Base-by-base conservation (phyloP, 1,140 invertebrate genomes). In the Onthophagus taurus region DNA sequence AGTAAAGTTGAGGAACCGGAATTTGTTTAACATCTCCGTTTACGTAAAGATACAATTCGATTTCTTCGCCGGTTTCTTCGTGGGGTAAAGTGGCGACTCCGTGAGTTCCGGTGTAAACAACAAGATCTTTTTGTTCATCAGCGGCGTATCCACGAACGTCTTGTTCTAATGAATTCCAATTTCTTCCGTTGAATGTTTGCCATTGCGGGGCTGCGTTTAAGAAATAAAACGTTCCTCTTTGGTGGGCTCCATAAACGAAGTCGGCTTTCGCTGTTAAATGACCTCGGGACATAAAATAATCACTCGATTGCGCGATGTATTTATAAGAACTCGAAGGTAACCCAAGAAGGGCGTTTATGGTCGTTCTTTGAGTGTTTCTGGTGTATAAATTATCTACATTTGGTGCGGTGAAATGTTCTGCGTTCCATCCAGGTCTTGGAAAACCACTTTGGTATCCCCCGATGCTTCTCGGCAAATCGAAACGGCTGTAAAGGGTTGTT, bases 231-330 rank as follows among this genome's bases (percentile, higher is more conserved):
- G 77, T 77, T n/a, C 75, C 64, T 1, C 73, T 67, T 55, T 83
- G 78, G 36, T 76, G 72, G 9, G 70, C 60, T 0, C 70, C 77
- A 47, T 71, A 78, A 2, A 80, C 64, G 34, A 74, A 77, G 54
- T 84, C 80, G 21, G 69, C 72, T 54, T 80, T 80, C 18, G 81
- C 79, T 0, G 74, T 66, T n/a, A 83, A 61, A 51, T 84, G 81
- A 16, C 80, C 80, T 24, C 76, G 67, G 0, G 78, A 67, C 36
- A 83, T 51, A 52, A 55, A 76, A 5, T 61, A 47, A 43, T 59
- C 50, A 9, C 26, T 45, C 2, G 14, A 49, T 12, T 21, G 33
- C 2, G 50, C 37, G 7, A 67, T 52, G 44, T 60, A 61, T 42
- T 53, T 44, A 1, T 18, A 23, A 2, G 53, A 56, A 16, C 58